Percentiles rank a stretch among this genome's conserved stretches.
These are phyloP conservation scores for Pipistrellus pipistrellus DNA, from an alignment of 2,797 vertebrate genomes.

Conservation along the genomic window DNA sequence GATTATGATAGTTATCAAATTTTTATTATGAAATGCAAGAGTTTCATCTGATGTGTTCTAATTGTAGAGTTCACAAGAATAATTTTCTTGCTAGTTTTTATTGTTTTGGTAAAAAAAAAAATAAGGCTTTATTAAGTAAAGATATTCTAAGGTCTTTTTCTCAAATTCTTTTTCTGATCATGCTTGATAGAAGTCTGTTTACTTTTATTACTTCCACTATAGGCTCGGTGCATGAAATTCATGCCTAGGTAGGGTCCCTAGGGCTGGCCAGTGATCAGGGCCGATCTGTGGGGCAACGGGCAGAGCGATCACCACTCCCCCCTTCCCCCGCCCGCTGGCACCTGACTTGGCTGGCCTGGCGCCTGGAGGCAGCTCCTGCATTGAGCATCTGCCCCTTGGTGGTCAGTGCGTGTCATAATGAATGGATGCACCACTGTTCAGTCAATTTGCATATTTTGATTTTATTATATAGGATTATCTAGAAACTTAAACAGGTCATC, in stretches of 20 bases:
- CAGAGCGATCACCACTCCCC: too few relatives aligned
- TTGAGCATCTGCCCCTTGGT: too few relatives aligned
- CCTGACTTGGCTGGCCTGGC: too few relatives aligned
- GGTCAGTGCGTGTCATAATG: too few relatives aligned
- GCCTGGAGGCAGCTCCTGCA: too few relatives aligned
- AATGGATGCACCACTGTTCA: too few relatives aligned
- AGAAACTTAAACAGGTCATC: not conserved
- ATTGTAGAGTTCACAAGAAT: not conserved
- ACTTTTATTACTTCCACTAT: not conserved
- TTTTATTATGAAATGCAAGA: not conserved
- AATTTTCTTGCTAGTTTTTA: slow-evolving; percentile 32
- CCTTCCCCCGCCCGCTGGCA: too few relatives aligned
- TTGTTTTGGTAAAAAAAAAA: not conserved
- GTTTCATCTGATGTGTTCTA: not conserved
- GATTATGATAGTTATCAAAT: not conserved
- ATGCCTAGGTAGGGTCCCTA: too few relatives aligned
- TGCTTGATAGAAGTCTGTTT: not conserved
- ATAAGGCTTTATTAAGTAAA: not conserved
- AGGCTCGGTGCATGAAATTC: too few relatives aligned
- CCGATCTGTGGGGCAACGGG: too few relatives aligned
- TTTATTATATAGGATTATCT: not conserved
- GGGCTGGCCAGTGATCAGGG: too few relatives aligned
- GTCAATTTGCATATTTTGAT: too few relatives aligned
- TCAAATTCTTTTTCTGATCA: slow-evolving; percentile 20
- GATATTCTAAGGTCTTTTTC: not conserved